Evolutionary conservation across 2,888 invertebrate genomes (phyloP).

Genomic region (Cephus sareptanus): DNA sequence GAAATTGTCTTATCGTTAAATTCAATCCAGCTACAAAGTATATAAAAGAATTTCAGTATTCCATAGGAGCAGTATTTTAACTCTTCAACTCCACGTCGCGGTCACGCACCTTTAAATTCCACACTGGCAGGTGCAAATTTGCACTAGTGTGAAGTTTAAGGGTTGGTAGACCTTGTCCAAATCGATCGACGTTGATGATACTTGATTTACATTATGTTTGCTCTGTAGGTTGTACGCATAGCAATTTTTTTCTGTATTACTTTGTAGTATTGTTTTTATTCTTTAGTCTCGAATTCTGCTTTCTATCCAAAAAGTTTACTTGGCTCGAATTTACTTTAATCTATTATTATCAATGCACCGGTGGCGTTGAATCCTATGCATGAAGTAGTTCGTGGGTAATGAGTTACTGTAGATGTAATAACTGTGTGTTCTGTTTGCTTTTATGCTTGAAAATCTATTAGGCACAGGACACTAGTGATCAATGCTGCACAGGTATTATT

Average conservation of each 20-base stretch:
- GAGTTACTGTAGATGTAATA: neutral
- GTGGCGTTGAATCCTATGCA: neutral
- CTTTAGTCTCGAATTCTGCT: neutral
- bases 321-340: neutral
- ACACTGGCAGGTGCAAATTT: too few relatives aligned
- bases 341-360: neutral
- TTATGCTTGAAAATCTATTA: neutral
- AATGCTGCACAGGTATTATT: neutral
- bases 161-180: neutral
- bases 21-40: neutral
- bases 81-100: too few relatives aligned
- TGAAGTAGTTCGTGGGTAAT: neutral
- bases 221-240: neutral
- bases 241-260: slow-evolving; percentile 11
- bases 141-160: too few relatives aligned
- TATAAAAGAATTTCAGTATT: neutral
- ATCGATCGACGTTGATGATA: neutral
- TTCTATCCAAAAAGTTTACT: neutral
- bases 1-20: neutral
- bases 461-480: neutral
- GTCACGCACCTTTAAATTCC: too few relatives aligned
- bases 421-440: neutral
- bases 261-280: slow-evolving; percentile 1
- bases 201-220: neutral
- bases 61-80: neutral